Evolutionary conservation across 2,113 vertebrate genomes (phyloP), one percentile per base, ranked within the genome.

Genomic region (Phycodurus eques): DNA sequence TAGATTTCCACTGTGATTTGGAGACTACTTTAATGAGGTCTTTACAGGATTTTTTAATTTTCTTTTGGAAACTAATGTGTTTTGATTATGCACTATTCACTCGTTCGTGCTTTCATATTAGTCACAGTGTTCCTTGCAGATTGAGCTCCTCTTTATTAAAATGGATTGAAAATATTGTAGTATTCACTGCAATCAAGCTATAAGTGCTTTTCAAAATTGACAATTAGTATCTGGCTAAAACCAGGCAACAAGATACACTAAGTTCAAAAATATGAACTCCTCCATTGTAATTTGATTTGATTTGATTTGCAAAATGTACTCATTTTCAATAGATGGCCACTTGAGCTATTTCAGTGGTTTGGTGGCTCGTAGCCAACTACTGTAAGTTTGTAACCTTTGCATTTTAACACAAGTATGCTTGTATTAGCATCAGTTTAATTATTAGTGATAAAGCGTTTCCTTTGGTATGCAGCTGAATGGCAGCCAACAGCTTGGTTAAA

Each of bases 401-500:
- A 11, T 56, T 56, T 56, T 20, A 56, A 51, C 14, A 51, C 4
- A 51, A 47, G 9, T 47, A 47, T 10, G 46, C 13, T 17, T 51
- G 49, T 70, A 15, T 43, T 77, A 61, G 44, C 65, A 39, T 39
- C 4, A 39, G 35, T 39, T 71, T 85, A 72, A 85, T 85, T 82
- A 79, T 67, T 71, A 54, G 71, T 69, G 73, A 73, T 72, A 14
- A 80, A 80, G 60, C 68, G 71, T 80, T 73, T 77, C 49, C 77
- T 61, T 57, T 22, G 60, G 64, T 49, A 12, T 2, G n/a, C 57
- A 35, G 68, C 73, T 77, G 85, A 84, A 65, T 65, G 65, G 42
- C 73, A 71, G 83, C 83, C 81, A 83, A 20, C 69, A 65, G 43
- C 62, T 80, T 73, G 68, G 65, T 66, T 79, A 70, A 80, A 83